Percentiles rank a stretch among this genome's conserved stretches.
Evolutionary conservation across 2,888 invertebrate genomes (phyloP).

Genomic region (Molanna angustata): DNA sequence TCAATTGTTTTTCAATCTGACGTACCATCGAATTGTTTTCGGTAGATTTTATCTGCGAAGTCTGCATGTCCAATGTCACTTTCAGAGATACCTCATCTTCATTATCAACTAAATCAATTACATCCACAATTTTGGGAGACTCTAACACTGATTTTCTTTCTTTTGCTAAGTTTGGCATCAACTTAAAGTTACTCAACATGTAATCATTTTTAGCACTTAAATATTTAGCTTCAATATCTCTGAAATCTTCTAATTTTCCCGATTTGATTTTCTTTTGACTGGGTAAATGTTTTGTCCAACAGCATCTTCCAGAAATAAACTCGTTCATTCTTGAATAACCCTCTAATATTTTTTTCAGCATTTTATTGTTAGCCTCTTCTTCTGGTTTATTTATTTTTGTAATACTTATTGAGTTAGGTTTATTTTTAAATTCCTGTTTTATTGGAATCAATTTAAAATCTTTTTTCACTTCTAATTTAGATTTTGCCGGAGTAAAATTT

Average conservation of each 20-base stretch:
- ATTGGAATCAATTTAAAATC: conserved; percentile 41
- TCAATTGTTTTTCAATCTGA: conserved; percentile 1
- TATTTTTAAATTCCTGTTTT: conserved; percentile 36
- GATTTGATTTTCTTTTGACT: conserved; percentile 24
- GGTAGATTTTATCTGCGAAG: conserved; percentile 40
- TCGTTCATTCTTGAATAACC: conserved; percentile 52
- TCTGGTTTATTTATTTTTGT: conserved; percentile 21
- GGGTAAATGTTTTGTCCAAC: conserved; percentile 40
- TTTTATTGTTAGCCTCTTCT: conserved; percentile 4
- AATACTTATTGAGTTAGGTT: conserved; percentile 20
- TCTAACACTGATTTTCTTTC: conserved; percentile 42
- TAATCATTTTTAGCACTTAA: conserved; percentile 52
- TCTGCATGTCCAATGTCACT: conserved; percentile 35
- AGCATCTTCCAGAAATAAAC: conserved; percentile 49
- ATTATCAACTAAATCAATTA: conserved; percentile 46
- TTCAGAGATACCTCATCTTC: conserved; percentile 37
- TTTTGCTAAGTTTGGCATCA: conserved; percentile 45
- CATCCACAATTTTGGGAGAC: conserved; percentile 36
- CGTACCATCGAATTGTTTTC: conserved; percentile 48
- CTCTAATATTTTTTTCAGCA: conserved; percentile 40
- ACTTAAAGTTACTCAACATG: conserved; percentile 49
- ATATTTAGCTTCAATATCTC: conserved; percentile 48
- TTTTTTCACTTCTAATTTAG: conserved; percentile 41
- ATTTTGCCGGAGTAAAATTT: conserved; percentile 44
- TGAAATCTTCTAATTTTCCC: conserved; percentile 38